These are phyloP conservation scores for Lanistes nyassanus DNA, from an alignment of 1,140 invertebrate genomes.

Conservation along the genomic window DNA sequence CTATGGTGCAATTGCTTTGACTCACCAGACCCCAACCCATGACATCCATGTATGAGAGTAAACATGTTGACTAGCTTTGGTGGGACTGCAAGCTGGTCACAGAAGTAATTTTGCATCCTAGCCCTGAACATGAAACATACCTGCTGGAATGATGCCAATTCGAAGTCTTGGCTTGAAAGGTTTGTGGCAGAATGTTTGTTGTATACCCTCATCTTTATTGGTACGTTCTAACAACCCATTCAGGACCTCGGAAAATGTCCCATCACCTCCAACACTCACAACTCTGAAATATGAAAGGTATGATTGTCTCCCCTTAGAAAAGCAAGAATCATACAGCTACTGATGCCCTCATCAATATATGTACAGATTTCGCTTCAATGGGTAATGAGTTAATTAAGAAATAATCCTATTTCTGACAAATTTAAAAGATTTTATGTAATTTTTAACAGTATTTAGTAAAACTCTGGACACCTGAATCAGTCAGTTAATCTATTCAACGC, in stretches of 20 bases:
- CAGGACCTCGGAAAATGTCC: constrained; percentile 86
- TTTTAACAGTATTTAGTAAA: too few relatives aligned
- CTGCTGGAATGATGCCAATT: constrained; percentile 80
- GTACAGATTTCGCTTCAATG: neutral
- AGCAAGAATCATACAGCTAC: neutral
- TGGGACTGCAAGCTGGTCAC: too few relatives aligned
- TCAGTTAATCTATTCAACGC: too few relatives aligned
- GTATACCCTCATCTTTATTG: constrained; percentile 70
- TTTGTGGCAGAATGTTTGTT: constrained; percentile 71
- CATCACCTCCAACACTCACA: constrained; percentile 87
- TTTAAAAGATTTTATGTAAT: too few relatives aligned
- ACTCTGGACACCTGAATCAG: too few relatives aligned
- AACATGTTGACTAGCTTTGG: too few relatives aligned
- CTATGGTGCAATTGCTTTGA: too few relatives aligned
- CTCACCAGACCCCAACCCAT: too few relatives aligned
- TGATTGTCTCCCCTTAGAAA: neutral
- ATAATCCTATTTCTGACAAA: too few relatives aligned
- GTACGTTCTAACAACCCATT: constrained; percentile 75
- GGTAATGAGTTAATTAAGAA: neutral
- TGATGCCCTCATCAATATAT: neutral
- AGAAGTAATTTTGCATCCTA: neutral
- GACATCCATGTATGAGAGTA: neutral
- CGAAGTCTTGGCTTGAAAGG: constrained; percentile 75
- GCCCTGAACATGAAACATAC: constrained; percentile 29
- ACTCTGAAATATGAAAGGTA: constrained; percentile 72